A percentile compares a stretch with the other conserved stretches of the same genome.
Conservation (phyloP, 2,113 vertebrate genomes). For the Gymnogyps californianus region DNA sequence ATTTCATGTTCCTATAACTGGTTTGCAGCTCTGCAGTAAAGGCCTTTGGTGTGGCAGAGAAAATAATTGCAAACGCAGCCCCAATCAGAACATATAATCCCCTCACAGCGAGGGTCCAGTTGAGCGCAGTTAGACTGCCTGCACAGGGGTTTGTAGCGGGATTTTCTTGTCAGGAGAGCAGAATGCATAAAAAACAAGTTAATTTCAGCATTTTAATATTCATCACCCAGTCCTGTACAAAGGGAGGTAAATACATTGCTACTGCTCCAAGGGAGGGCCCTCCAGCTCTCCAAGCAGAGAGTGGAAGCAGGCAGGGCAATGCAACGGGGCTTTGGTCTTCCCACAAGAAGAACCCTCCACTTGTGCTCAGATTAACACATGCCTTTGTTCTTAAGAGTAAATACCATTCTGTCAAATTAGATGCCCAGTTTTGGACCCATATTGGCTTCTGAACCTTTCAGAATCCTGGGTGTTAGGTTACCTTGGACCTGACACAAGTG, state of each 20-base stretch:
- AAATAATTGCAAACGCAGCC: constrained; percentile 59
- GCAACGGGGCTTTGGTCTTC: not conserved
- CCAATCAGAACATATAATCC: constrained; percentile 61
- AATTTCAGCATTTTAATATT: constrained; percentile 31
- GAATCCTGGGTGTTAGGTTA: not conserved
- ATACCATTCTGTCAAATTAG: not conserved
- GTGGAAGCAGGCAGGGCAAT: not conserved
- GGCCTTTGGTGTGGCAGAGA: constrained; percentile 54
- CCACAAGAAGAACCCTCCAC: not conserved
- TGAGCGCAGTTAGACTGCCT: not conserved
- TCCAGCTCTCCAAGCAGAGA: not conserved
- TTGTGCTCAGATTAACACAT: not conserved
- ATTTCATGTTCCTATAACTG: constrained; percentile 67
- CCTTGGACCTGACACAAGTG: not conserved
- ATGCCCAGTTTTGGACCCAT: not conserved
- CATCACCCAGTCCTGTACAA: not conserved
- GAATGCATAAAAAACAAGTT: constrained; percentile 41
- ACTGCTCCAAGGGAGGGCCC: not conserved
- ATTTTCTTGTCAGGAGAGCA: constrained; percentile 48
- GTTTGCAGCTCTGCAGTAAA: constrained; percentile 59
- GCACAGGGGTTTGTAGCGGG: not conserved
- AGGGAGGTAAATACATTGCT: not conserved
- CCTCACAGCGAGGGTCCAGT: constrained; percentile 9
- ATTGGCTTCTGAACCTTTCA: not conserved
- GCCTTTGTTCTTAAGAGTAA: not conserved